Conservation (phyloP, 2,888 invertebrate genomes). For the Callyntrura guangdongensis region DNA sequence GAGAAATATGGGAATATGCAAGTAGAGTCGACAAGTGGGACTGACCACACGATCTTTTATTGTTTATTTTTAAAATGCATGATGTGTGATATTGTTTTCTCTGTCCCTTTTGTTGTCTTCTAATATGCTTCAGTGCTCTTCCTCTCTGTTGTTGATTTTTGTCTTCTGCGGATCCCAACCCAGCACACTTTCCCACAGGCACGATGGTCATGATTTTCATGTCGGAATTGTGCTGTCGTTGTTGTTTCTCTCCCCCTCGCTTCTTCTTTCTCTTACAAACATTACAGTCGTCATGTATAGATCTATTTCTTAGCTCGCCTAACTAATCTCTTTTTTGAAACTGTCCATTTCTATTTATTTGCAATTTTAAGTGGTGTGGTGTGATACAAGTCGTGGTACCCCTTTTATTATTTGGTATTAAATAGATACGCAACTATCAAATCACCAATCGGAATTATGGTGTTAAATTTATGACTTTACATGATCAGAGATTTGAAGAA, state of each 20-base stretch:
- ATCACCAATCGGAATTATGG: conserved; percentile 62
- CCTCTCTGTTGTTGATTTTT: conserved; percentile 52
- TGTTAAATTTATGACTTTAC: conserved; percentile 69
- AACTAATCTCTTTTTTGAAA: conserved; percentile 47
- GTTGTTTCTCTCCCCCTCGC: conserved; percentile 17
- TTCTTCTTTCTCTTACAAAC: neutral
- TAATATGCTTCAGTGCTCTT: conserved; percentile 42
- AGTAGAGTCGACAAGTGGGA: conserved; percentile 55
- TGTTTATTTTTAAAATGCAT: conserved; percentile 68
- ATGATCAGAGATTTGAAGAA: conserved; percentile 62
- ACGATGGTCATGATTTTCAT: conserved; percentile 78
- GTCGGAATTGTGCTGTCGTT: conserved; percentile 57
- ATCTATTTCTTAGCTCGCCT: conserved; percentile 49
- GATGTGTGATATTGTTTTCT: conserved; percentile 55
- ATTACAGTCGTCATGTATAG: conserved; percentile 21
- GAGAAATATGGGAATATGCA: conserved; percentile 4
- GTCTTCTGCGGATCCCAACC: conserved; percentile 54
- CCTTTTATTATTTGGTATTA: conserved; percentile 46
- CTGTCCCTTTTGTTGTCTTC: conserved; percentile 39
- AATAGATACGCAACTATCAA: conserved; percentile 51
- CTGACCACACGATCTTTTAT: conserved; percentile 77
- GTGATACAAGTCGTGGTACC: conserved; percentile 47
- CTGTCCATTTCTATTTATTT: conserved; percentile 57
- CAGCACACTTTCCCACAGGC: conserved; percentile 73
- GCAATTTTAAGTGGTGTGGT: conserved; percentile 58